Evolutionary conservation across 2,888 invertebrate genomes (phyloP).

Genomic region (Cryptus armator): DNA sequence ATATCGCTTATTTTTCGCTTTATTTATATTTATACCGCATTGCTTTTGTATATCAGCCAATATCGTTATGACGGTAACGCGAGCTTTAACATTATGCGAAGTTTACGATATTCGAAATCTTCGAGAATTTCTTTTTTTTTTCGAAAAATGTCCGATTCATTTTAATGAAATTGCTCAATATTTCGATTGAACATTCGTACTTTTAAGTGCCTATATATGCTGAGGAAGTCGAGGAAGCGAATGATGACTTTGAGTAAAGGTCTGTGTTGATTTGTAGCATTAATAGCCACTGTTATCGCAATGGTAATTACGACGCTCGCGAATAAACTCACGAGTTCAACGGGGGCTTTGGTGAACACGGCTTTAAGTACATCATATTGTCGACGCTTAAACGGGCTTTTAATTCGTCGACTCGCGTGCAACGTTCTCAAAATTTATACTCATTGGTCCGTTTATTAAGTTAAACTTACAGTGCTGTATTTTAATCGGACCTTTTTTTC

Average conservation of each 20-base stretch:
- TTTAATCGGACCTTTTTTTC: not conserved
- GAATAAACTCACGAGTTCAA: not conserved
- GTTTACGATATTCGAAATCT: not conserved
- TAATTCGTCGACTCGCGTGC: not conserved
- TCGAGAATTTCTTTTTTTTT: not conserved
- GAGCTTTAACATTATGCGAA: not conserved
- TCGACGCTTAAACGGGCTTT: not conserved
- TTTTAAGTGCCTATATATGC: not conserved
- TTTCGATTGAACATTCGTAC: not conserved
- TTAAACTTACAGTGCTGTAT: not conserved
- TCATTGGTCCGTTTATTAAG: not conserved
- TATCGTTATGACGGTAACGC: conserved; percentile 3
- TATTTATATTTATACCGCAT: not conserved
- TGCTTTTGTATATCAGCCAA: not conserved
- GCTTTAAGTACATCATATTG: conserved; percentile 55
- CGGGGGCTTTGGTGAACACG: conserved; percentile 52
- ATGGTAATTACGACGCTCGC: conserved; percentile 8
- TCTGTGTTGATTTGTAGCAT: not conserved
- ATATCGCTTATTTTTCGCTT: not conserved
- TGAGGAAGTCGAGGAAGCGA: not conserved
- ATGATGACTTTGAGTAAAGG: not conserved
- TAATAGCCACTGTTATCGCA: conserved; percentile 23
- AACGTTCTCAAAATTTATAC: not conserved
- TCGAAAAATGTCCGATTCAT: not conserved
- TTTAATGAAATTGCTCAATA: not conserved